Conservation (phyloP, 2,797 vertebrate genomes). For the Sebastes itinus region DNA sequence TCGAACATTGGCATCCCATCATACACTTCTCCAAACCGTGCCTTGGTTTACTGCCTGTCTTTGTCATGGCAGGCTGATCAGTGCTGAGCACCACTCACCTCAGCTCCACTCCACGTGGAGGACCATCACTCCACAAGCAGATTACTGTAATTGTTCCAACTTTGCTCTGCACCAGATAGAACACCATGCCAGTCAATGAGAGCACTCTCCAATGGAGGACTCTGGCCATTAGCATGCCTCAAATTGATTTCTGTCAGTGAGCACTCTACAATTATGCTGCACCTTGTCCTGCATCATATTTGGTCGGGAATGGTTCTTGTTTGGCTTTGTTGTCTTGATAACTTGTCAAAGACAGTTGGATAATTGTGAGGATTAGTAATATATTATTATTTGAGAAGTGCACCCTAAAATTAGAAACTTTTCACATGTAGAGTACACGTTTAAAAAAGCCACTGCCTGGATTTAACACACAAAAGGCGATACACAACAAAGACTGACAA, state of each 20-base stretch:
- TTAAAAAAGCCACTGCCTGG: background rate
- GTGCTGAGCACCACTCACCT: slow-evolving; percentile 50
- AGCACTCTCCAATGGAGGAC: slow-evolving; percentile 64
- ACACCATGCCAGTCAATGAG: slow-evolving; percentile 62
- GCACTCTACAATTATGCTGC: slow-evolving; percentile 47
- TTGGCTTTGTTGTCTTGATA: slow-evolving; percentile 32
- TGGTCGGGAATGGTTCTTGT: slow-evolving; percentile 6
- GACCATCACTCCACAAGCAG: slow-evolving; percentile 60
- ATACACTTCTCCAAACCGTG: slow-evolving; percentile 16
- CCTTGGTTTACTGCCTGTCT: slow-evolving; percentile 14
- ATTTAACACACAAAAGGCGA: background rate
- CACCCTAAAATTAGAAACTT: slow-evolving; percentile 1
- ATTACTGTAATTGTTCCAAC: slow-evolving; percentile 76
- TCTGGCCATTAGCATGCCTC: slow-evolving; percentile 54
- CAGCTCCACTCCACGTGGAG: slow-evolving; percentile 64
- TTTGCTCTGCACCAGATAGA: slow-evolving; percentile 58
- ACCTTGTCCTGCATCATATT: slow-evolving; percentile 37
- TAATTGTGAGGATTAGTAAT: slow-evolving; percentile 8
- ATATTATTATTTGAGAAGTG: background rate
- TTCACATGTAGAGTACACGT: background rate
- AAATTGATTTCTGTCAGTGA: slow-evolving; percentile 67
- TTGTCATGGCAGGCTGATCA: slow-evolving; percentile 51
- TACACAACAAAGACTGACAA: background rate
- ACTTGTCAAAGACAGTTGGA: slow-evolving; percentile 29
- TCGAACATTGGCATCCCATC: slow-evolving; percentile 29